Evolutionary conservation across 2,797 vertebrate species (phyloP).

Genomic region (Clamator glandarius): DNA sequence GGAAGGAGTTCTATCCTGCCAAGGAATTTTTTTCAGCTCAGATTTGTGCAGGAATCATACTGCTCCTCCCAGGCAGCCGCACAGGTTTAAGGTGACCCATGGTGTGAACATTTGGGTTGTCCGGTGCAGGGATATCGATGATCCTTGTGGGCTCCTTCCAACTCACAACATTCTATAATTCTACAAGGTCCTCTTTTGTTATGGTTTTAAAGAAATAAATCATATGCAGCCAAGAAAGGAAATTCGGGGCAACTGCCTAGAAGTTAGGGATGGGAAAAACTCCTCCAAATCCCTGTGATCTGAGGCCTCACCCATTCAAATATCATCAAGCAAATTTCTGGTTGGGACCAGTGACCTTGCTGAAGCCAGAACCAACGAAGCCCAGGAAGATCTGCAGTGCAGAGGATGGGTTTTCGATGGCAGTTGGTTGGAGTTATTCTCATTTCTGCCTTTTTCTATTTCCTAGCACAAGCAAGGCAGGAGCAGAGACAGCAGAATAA

Average conservation of each 20-base stretch:
- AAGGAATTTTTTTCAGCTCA: not conserved
- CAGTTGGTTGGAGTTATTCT: not conserved
- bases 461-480: not conserved
- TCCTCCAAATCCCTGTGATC: not conserved
- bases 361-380: not conserved
- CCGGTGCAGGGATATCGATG: too few relatives aligned
- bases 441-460: not conserved
- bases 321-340: not conserved
- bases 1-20: not conserved
- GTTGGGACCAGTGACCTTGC: not conserved
- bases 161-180: too few relatives aligned
- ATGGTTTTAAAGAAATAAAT: not conserved
- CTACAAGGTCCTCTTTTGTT: not conserved
- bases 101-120: too few relatives aligned
- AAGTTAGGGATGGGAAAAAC: not conserved
- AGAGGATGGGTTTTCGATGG: not conserved
- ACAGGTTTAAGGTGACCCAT: not conserved
- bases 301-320: not conserved
- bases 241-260: not conserved
- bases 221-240: not conserved
- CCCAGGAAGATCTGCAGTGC: not conserved
- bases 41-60: not conserved
- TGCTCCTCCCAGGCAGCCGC: not conserved
- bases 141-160: too few relatives aligned
- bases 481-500: constrained; percentile 9